phyloP scores from a whole-genome alignment of 2,888 invertebrate genomes.

The Hofmannophila pseudospretella region DNA sequence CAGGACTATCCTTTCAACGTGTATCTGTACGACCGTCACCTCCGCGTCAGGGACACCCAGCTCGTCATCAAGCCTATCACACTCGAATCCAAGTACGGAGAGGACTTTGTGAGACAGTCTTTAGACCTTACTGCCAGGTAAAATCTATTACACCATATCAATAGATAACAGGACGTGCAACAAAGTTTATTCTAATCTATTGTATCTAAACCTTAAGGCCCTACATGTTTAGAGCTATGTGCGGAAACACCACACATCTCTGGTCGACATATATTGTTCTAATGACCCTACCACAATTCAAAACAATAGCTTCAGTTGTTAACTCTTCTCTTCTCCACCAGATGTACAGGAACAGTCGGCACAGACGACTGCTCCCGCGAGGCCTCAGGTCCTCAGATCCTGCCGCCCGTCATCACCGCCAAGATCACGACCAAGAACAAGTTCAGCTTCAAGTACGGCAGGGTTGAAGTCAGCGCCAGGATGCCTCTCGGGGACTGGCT shows the following conservation, averaged over 20 bases:
- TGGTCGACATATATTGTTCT: too few relatives aligned
- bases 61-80: constrained; percentile 80
- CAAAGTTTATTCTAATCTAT: too few relatives aligned
- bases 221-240: too few relatives aligned
- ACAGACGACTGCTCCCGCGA: constrained; percentile 62
- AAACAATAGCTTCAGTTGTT: too few relatives aligned
- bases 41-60: constrained; percentile 71
- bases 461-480: constrained; percentile 83
- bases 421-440: constrained; percentile 80
- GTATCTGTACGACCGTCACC: constrained; percentile 77
- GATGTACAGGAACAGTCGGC: constrained; percentile 71
- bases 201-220: too few relatives aligned
- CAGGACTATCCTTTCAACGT: constrained; percentile 85
- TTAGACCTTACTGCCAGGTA: constrained; percentile 60
- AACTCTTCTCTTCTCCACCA: constrained; percentile 22
- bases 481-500: constrained; percentile 88
- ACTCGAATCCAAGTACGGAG: constrained; percentile 73
- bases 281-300: too few relatives aligned
- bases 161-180: too few relatives aligned
- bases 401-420: constrained; percentile 84
- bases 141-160: too few relatives aligned
- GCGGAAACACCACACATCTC: too few relatives aligned
- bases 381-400: constrained; percentile 73
- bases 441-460: constrained; percentile 85
- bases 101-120: constrained; percentile 58